Base-by-base conservation (phyloP, 2,113 vertebrate genomes). In the Eretmochelys imbricata region DNA sequence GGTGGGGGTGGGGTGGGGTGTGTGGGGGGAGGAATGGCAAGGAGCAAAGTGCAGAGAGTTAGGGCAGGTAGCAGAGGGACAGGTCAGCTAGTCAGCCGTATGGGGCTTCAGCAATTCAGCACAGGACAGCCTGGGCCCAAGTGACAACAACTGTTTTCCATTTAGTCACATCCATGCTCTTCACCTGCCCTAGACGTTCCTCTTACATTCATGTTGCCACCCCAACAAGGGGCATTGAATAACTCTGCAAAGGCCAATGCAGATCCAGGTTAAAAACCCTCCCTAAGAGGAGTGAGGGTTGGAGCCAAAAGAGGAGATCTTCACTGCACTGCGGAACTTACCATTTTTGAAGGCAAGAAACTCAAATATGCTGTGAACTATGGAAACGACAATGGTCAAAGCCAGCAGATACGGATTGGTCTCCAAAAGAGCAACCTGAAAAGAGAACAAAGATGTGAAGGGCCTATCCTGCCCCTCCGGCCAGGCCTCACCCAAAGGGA, bases 281-380 rank as follows among this genome's bases (percentile, higher is more conserved):
- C 20, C n/a, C 42, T 20, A 16, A 13, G 20, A 16, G 27, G 27
- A 14, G 17, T n/a, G 16, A 14, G 53, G 55, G 25, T 6, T 20
- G 19, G 22, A 48, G 11, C 48, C 7, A 46, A 6, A 22, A 8
- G 5, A n/a, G 46, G 3, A 0, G 1, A 6, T 10, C 14, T 25
- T 35, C 38, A 5, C 8, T 1, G 11, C 3, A 38, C 4, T 0
- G 0, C 9, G 0, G 35, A 16, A 0, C 98, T 96, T 97, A 99
- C 99, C 99, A 0, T 99, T 99, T 89, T 99, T 99, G 97, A 99
- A 99, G 82, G 99, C 99, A 82, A 99, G 97, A 97, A 99, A 99
- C 97, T 99, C 99, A 27, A 99, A 99, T 97, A 99, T 95, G 94
- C 99, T 99, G 98, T 99, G 99, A 25, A 99, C 98, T 6, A 99